Evolutionary conservation across 2,888 invertebrate genomes (phyloP), one percentile per base, ranked within the genome.

Genomic region (Drosophila fulvimacula): DNA sequence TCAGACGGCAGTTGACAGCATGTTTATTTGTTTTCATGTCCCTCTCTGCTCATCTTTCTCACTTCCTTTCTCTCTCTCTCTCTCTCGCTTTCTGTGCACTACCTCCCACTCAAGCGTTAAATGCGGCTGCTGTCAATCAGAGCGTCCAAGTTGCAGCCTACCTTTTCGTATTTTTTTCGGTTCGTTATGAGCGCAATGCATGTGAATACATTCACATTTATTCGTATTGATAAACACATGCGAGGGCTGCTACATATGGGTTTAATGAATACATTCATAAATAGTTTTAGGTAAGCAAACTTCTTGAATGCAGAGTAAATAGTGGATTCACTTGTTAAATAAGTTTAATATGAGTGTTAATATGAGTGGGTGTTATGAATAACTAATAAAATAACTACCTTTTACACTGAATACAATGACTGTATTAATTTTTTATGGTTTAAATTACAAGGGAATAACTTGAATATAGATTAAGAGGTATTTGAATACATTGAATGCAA

Each of bases 1-100:
- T 87, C 85, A 89, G 82, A 77, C 83, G 84, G 79, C 89, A 89
- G 89, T 87, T 87, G 84, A 89, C 89, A 89, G 89, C 85, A 88
- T 85, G 84, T 85, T 85, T 85, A 85, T 85, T 85, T 85, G 89
- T 87, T 87, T 88, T 87, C 67, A 19, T 19, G 48, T 48, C 30
- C 48, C 30, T n/a, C 72, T 61, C 68, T 27, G 19, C 15, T 24
- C 51, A 21, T 30, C 39, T n/a, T 17, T 17, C 17, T 6, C 52
- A 11, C 5, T 5, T 38, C 2, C 11, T 5, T 24, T 21, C 11
- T 7, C 9, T 1, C 27, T 3, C 11, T 2, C 38, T 19, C 10
- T 19, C 34, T 17, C 21, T 38, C 34, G 4, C 3, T 15, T n/a
- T 10, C 27, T 38, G 27, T 30, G 30, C 9, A 13, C 36, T 21